Percentiles rank a stretch among this genome's conserved stretches.
These are phyloP conservation scores for Wasmannia auropunctata DNA, from an alignment of 1,140 invertebrate genomes.

Conservation along the genomic window DNA sequence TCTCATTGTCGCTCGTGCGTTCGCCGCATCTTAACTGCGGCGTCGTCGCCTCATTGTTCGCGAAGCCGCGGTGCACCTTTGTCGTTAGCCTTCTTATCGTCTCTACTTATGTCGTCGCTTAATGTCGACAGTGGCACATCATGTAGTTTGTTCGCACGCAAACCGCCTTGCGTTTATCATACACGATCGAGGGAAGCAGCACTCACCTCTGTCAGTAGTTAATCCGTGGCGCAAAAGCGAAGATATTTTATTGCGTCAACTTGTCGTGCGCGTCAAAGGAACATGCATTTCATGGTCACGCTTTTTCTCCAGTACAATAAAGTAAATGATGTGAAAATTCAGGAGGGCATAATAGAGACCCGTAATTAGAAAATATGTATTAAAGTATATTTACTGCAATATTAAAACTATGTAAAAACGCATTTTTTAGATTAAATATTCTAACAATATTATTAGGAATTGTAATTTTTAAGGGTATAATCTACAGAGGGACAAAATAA, in stretches of 20 bases:
- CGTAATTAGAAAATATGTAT: neutral
- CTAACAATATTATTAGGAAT: neutral
- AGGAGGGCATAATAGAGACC: neutral
- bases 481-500: neutral
- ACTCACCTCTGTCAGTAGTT: constrained; percentile 4
- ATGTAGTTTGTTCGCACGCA: constrained; percentile 32
- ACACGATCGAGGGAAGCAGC: constrained; percentile 16
- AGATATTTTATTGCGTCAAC: constrained; percentile 10
- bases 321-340: neutral
- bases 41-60: constrained; percentile 60
- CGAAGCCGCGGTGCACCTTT: constrained; percentile 40
- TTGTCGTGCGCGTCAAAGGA: neutral
- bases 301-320: neutral
- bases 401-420: neutral
- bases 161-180: constrained; percentile 26
- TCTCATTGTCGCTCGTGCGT: constrained; percentile 48
- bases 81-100: constrained; percentile 50
- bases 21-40: constrained; percentile 19
- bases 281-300: neutral
- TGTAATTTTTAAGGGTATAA: neutral
- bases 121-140: constrained; percentile 42
- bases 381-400: neutral
- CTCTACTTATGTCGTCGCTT: constrained; percentile 30
- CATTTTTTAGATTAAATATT: neutral
- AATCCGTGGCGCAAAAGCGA: neutral